These are phyloP conservation scores for Tachycineta bicolor DNA, from an alignment of 2,113 vertebrate species.

Conservation along the genomic window DNA sequence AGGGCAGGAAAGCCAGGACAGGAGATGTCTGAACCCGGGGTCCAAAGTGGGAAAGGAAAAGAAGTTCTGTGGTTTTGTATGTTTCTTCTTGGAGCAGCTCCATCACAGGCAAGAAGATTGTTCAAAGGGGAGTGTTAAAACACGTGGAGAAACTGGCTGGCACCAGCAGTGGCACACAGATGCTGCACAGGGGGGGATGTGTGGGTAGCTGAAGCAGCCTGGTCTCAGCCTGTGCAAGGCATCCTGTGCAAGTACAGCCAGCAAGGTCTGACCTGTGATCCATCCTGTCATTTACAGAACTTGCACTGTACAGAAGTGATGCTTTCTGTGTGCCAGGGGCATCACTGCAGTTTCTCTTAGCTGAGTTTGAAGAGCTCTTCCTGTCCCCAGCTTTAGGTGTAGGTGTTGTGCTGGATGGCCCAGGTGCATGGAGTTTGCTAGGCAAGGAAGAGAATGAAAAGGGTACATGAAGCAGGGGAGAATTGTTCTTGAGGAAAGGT, in stretches of 20 bases:
- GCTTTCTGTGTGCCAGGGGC: neutral
- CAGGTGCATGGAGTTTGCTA: neutral
- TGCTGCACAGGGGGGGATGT: fast-evolving
- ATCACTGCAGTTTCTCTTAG: neutral
- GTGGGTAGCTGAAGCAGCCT: neutral
- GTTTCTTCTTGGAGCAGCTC: neutral
- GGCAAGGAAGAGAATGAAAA: neutral
- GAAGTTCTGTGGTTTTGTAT: neutral
- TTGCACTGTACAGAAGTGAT: neutral
- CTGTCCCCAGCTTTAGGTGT: neutral
- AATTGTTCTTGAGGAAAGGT: neutral
- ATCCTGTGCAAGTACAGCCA: neutral
- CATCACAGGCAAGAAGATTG: neutral
- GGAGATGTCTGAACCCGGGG: neutral
- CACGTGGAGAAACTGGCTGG: neutral
- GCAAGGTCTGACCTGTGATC: neutral
- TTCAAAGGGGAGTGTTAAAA: neutral
- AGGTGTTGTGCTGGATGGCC: neutral
- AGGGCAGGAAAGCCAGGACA: neutral
- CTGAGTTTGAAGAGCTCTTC: neutral
- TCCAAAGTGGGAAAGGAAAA: neutral
- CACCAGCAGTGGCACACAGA: fast-evolving
- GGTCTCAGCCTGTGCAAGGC: neutral
- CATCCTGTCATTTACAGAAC: neutral
- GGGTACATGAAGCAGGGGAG: neutral